Conservation (phyloP, 2,797 vertebrate species). For the Caiman crocodilus region DNA sequence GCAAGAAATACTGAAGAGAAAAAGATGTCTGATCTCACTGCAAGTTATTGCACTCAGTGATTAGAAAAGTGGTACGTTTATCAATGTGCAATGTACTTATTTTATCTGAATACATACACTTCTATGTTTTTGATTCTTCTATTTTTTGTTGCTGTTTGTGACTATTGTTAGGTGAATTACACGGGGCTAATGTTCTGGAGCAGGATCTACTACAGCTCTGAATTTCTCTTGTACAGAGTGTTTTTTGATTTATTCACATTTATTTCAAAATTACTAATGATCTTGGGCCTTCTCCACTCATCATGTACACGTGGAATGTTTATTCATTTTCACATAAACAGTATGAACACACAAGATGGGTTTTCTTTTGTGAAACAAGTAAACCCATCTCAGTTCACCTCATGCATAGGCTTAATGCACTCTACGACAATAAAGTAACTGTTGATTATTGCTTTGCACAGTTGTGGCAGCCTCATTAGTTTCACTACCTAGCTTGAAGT, state of each 20-base stretch:
- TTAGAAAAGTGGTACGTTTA: neutral
- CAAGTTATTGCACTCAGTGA: neutral
- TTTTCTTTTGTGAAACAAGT: constrained; percentile 54
- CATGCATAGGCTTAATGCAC: constrained; percentile 59
- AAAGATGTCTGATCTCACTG: neutral
- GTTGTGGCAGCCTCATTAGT: constrained; percentile 75
- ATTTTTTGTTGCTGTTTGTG: constrained; percentile 44
- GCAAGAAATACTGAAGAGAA: neutral
- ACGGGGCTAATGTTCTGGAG: constrained; percentile 28
- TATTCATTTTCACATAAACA: constrained; percentile 71
- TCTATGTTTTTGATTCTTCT: neutral
- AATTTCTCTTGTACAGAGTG: constrained; percentile 44
- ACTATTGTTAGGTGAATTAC: constrained; percentile 29
- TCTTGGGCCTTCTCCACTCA: constrained; percentile 40
- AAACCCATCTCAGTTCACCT: constrained; percentile 61
- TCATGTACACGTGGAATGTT: constrained; percentile 35
- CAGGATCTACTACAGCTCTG: constrained; percentile 43
- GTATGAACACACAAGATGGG: constrained; percentile 16
- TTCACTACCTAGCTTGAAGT: constrained; percentile 73
- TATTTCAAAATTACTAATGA: constrained; percentile 63
- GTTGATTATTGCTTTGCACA: constrained; percentile 75
- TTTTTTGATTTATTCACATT: constrained; percentile 31
- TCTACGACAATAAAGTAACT: constrained; percentile 62
- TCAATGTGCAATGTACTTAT: neutral
- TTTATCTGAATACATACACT: neutral